A percentile compares a stretch with the other conserved stretches of the same genome.
phyloP scores from a whole-genome alignment of 2,797 vertebrate genomes.

The Sphaeramia orbicularis region DNA sequence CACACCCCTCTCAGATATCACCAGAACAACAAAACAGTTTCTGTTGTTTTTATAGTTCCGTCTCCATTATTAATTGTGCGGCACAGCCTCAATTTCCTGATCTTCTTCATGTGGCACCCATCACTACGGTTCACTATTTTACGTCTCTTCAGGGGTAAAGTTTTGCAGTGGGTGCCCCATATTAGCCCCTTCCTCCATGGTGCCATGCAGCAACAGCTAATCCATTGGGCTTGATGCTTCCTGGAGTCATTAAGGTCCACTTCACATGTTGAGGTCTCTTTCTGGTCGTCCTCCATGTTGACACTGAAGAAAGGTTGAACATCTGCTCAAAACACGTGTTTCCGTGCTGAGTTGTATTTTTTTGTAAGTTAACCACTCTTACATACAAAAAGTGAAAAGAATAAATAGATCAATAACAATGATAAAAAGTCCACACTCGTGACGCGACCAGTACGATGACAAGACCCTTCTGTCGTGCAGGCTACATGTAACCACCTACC shows the following conservation, averaged over 20 bases:
- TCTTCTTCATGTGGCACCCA: slow-evolving; percentile 24
- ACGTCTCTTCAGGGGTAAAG: slow-evolving; percentile 36
- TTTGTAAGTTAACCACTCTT: slow-evolving; percentile 29
- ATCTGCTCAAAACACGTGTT: slow-evolving; percentile 31
- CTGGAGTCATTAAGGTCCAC: slow-evolving; percentile 20
- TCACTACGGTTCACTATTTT: slow-evolving; percentile 49
- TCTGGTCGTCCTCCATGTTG: slow-evolving; percentile 46
- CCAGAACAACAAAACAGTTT: slow-evolving; percentile 79
- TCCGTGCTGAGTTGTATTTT: slow-evolving; percentile 44
- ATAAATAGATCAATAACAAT: slow-evolving; percentile 24
- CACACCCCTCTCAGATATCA: slow-evolving; percentile 58
- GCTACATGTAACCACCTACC: slow-evolving; percentile 90
- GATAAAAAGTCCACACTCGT: slow-evolving; percentile 30
- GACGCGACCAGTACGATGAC: slow-evolving; percentile 76
- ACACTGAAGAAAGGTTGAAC: slow-evolving; percentile 39
- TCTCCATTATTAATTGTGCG: slow-evolving; percentile 43
- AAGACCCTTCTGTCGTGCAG: slow-evolving; percentile 74
- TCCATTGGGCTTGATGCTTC: slow-evolving; percentile 38
- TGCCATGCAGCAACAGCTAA: slow-evolving; percentile 39
- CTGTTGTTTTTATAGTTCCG: slow-evolving; percentile 56
- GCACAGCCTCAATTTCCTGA: slow-evolving; percentile 22
- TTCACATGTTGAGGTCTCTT: slow-evolving; percentile 44
- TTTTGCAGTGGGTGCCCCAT: slow-evolving; percentile 16
- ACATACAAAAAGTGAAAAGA: slow-evolving; percentile 9
- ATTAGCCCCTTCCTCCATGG: slow-evolving; percentile 34